Evolutionary conservation across 2,888 invertebrate species (phyloP).

Genomic region (Rhimphoctona megacephalus): DNA sequence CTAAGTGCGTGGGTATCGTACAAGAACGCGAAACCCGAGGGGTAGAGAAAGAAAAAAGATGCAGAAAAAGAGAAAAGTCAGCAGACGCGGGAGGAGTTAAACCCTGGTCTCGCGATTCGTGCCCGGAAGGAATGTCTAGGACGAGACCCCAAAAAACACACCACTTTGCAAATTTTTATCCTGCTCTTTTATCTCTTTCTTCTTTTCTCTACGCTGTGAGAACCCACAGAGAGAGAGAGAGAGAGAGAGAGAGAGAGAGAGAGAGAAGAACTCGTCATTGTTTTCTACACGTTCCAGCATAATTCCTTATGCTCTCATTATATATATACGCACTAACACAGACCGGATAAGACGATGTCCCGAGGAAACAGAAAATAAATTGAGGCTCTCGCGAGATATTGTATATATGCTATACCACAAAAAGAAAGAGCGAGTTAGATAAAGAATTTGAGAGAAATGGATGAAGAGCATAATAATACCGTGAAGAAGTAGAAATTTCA

Average conservation of each 20-base stretch:
- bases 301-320: conserved; percentile 37
- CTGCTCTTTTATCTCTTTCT: conserved; percentile 25
- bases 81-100: conserved; percentile 61
- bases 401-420: background rate
- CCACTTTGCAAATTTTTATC: conserved; percentile 76
- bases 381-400: conserved; percentile 45
- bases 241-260: background rate
- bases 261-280: conserved; percentile 36
- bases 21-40: conserved; percentile 29
- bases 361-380: conserved; percentile 64
- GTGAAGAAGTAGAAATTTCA: conserved; percentile 43
- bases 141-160: conserved; percentile 47
- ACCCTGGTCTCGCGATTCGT: conserved; percentile 61
- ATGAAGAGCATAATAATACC: conserved; percentile 45
- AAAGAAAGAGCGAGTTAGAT: background rate
- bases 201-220: conserved; percentile 39
- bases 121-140: conserved; percentile 79
- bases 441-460: conserved; percentile 8
- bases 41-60: conserved; percentile 37
- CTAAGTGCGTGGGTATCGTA: conserved; percentile 58
- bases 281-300: conserved; percentile 53
- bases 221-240: conserved; percentile 28
- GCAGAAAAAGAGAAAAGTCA: conserved; percentile 43
- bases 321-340: conserved; percentile 16
- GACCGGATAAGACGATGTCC: conserved; percentile 43